Conservation (phyloP, 2,113 vertebrate genomes). For the Plectropomus leopardus region DNA sequence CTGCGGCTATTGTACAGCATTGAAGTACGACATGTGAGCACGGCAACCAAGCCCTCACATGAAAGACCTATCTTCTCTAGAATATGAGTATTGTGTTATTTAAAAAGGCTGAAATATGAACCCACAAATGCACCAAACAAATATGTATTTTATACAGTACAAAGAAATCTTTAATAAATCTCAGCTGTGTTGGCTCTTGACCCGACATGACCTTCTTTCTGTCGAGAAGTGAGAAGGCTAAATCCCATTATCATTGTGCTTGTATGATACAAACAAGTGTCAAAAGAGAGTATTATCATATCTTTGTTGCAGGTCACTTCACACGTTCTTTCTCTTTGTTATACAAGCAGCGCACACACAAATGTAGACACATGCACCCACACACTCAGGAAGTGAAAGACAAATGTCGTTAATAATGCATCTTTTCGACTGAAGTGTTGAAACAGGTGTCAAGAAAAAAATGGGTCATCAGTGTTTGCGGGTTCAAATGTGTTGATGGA, state of each 20-base stretch:
- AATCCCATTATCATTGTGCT: not conserved
- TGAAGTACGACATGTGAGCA: conserved; percentile 23
- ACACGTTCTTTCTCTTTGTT: not conserved
- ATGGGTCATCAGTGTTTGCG: conserved; percentile 62
- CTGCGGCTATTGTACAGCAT: conserved; percentile 14
- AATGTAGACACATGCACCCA: not conserved
- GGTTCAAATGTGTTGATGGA: conserved; percentile 68
- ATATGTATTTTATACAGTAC: not conserved
- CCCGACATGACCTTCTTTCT: not conserved
- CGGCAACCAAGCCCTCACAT: conserved; percentile 18
- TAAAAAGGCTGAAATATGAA: not conserved
- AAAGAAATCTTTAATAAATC: conserved; percentile 7
- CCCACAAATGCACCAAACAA: not conserved
- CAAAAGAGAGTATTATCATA: conserved; percentile 11
- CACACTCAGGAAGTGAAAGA: conserved; percentile 23
- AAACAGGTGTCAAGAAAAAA: conserved; percentile 67
- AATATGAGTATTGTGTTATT: conserved; percentile 8
- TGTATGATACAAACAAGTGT: not conserved
- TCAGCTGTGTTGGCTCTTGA: not conserved
- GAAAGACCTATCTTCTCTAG: not conserved
- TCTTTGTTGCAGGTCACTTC: conserved; percentile 3
- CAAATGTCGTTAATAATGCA: conserved; percentile 66
- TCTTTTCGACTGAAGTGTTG: conserved; percentile 55
- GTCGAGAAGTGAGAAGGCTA: not conserved
- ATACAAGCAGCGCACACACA: not conserved